phyloP scores from a whole-genome alignment of 2,888 invertebrate species.

The Acanthoscelides obtectus region DNA sequence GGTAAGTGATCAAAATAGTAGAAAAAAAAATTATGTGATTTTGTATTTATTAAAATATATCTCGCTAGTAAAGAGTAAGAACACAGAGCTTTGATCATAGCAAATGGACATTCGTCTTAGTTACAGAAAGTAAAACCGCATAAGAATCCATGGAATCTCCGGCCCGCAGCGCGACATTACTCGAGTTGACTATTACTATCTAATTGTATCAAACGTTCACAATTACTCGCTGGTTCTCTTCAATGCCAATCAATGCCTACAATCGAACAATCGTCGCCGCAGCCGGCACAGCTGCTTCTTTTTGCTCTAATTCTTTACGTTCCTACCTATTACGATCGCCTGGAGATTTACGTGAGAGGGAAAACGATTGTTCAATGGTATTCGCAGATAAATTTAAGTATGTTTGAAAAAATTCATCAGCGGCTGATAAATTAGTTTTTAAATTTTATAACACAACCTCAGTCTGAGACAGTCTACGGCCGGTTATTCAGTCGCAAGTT shows the following conservation, averaged over 20 bases:
- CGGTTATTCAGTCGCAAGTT: too few relatives aligned
- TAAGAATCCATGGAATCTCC: slow-evolving; percentile 28
- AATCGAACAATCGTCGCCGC: slow-evolving; percentile 20
- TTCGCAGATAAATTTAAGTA: background rate
- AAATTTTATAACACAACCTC: too few relatives aligned
- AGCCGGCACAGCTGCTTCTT: background rate
- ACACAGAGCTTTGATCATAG: slow-evolving; percentile 23
- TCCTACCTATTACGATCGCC: background rate
- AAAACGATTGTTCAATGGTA: background rate
- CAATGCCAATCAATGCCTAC: slow-evolving; percentile 40
- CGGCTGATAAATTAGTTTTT: background rate
- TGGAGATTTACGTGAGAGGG: background rate
- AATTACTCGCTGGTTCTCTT: slow-evolving; percentile 37
- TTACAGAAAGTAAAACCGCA: slow-evolving; percentile 26
- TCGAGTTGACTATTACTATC: slow-evolving; percentile 36
- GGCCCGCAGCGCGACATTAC: slow-evolving; percentile 20
- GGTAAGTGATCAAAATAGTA: too few relatives aligned
- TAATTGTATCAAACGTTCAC: slow-evolving; percentile 42
- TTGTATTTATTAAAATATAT: too few relatives aligned
- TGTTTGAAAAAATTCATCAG: background rate
- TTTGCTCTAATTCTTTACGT: background rate
- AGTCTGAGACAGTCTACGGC: too few relatives aligned
- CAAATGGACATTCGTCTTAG: slow-evolving; percentile 26
- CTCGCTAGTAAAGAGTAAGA: too few relatives aligned
- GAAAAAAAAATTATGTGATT: too few relatives aligned